Base-by-base conservation (phyloP, 2,113 vertebrate species). In the Dicentrarchus labrax region DNA sequence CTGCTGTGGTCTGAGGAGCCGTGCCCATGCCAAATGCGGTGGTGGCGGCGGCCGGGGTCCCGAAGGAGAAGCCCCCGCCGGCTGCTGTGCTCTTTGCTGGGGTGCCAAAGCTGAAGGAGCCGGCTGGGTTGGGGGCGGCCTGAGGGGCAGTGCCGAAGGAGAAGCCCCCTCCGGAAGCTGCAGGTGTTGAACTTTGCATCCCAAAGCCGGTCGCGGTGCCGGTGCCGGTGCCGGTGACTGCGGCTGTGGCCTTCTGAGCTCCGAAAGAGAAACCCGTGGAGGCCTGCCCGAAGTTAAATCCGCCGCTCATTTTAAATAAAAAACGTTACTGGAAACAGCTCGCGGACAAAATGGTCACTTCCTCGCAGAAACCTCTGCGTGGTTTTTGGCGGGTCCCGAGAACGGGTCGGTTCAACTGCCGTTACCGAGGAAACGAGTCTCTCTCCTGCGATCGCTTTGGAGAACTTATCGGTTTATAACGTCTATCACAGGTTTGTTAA, bases 101-200 rank as follows among this genome's bases (percentile, higher is more conserved):
- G n/a, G 93, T 90, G 13, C 96, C 96, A 53, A 98, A 98, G 89
- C 90, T 96, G 81, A 97, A 97, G 0, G 89, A 82, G 0, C 94
- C 89, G 64, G 93, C 86, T 0, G 94, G 80, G 79, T 86, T 85
- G 0, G 92, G 13, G 1, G 76, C 70, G 1, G 94, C 39, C 76
- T 95, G 95, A 7, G 93, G 0, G 4, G 68, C 0, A 2, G 91
- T 61, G 81, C 97, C 96, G 36, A 98, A 94, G 11, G 95, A 82
- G 83, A 98, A 97, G 22, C 94, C 94, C 0, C 92, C 89, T 12
- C 81, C 87, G 0, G 90, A 0, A 2, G 81, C 75, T 0, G 94
- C 83, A 0, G 96, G 74, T 2, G 96, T 88, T 76, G 95, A 95
- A 51, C 82, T 72, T 0, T 88, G 57, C 83, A 94, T 47, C 0